Evolutionary conservation across 2,113 vertebrate genomes (phyloP).

Genomic region (Epinephelus cyanopodus): DNA sequence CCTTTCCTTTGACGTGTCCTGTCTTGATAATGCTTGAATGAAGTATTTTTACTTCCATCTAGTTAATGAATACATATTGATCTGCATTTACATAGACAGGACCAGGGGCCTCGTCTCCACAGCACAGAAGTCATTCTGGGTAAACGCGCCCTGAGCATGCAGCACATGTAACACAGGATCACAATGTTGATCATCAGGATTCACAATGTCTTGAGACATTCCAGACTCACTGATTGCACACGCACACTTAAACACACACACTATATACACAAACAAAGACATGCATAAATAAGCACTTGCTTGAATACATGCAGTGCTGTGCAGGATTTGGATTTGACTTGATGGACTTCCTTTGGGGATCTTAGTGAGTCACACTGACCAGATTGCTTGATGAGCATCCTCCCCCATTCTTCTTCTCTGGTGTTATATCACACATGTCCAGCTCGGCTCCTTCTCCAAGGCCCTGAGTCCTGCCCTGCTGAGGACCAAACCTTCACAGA

Average conservation of each 20-base stretch:
- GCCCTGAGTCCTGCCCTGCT: conserved; percentile 39
- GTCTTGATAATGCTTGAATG: background rate
- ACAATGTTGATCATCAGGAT: conserved; percentile 72
- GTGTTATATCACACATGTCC: conserved; percentile 42
- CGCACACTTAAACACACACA: conserved; percentile 36
- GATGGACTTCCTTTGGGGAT: background rate
- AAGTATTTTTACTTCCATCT: background rate
- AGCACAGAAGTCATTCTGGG: conserved; percentile 26
- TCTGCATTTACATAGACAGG: background rate
- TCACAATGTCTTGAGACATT: conserved; percentile 73
- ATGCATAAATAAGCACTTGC: conserved; percentile 15
- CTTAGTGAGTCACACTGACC: background rate
- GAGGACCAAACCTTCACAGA: conserved; percentile 44
- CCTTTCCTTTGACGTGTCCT: conserved; percentile 11
- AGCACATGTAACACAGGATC: conserved; percentile 66
- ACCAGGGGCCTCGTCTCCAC: conserved; percentile 2
- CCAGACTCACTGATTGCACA: conserved; percentile 55
- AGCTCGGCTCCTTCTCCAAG: conserved; percentile 36
- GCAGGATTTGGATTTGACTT: background rate
- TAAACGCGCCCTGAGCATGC: conserved; percentile 31
- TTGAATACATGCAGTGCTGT: conserved; percentile 5
- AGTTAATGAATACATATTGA: background rate
- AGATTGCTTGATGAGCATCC: conserved; percentile 30
- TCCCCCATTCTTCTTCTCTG: conserved; percentile 34
- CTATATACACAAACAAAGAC: conserved; percentile 56